Base-by-base conservation (phyloP, 2,797 vertebrate species). In the Pogonophryne albipinna region DNA sequence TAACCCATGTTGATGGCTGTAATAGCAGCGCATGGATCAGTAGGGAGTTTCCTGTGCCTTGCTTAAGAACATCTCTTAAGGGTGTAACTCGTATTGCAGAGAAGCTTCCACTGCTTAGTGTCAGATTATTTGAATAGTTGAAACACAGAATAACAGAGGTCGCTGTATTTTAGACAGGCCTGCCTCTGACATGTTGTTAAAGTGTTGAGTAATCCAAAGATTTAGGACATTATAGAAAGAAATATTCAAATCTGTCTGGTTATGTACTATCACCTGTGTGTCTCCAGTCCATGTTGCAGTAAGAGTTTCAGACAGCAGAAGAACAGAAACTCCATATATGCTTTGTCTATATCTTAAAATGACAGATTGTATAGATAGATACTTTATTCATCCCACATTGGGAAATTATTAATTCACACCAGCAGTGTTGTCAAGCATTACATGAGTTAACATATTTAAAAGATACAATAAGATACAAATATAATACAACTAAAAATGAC, bases 121-220 rank as follows among this genome's bases (percentile, higher is more conserved):
- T 27, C 4, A 7, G 41, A 13, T 10, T 16, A 16, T 6, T 7
- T 57, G 17, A n/a, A 10, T 1, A 51, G 19, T 34, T 6, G 10
- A 15, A 11, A 50, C 8, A 20, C 50, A 6, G 3, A 13, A 60
- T 3, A 38, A 14, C 19, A 19, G n/a, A 50, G 7, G 9, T 12
- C 49, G 2, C 51, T 17, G 17, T 7, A 23, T 41, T 34, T 19
- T 17, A 23, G 9, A 42, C 58, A 23, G 38, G 34, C 20, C 56
- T 31, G 52, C 16, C 27, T 17, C 16, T 53, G 7, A 47, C 10
- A 55, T 13, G 0, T 58, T 11, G 11, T 27, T 17, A 34, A 60
- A 69, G 27, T 34, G 45, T 15, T 61, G 61, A 75, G 47, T 15
- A 50, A 66, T 52, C 10, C 17, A 51, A 45, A 71, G 57, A 62